Base-by-base conservation (phyloP, 2,113 vertebrate genomes). In the Sylvietta virens region DNA sequence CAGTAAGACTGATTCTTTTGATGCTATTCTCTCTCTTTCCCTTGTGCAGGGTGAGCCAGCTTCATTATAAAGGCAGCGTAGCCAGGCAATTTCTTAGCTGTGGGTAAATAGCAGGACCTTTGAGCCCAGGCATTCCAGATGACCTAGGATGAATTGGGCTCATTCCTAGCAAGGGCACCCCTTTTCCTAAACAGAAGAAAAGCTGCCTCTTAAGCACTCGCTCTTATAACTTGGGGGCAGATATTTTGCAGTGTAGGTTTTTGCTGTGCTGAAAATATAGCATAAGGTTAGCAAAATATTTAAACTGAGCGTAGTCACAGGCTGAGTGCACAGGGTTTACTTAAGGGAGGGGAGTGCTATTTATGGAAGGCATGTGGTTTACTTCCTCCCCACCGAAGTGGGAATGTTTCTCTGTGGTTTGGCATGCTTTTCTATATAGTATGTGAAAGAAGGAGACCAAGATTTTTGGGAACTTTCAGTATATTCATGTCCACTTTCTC, bases 341-440 rank as follows among this genome's bases (percentile, higher is more conserved):
- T 97, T 95, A 94, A 96, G 79, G 81, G 92, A 97, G 93, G 76
- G 96, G 90, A 92, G 57, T 5, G 48, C 92, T 97, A 98, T 98
- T 98, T 97, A 97, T 95, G 95, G 97, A 97, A 97, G 88, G 73
- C 70, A 62, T 92, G 83, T 89, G 94, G 94, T 97, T 97, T 97
- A 94, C 94, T 95, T 91, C 88, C 86, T 91, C 65, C 60, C 15
- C 13, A n/a, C 26, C 1, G 11, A 94, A 95, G 71, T 88, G 84
- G 93, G 97, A 97, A 96, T 88, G 78, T 93, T 97, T 95, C 92
- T 93, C 74, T 81, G 80, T 95, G 86, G 65, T 97, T 98, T 97
- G 97, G 96, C 96, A 88, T 65, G 61, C 58, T 93, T 47, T 91
- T 95, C 81, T 64, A 76, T 83, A 16, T 3, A 31, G 13, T 15